phyloP scores from a whole-genome alignment of 1,140 invertebrate species.

The Branchinecta lynchi region DNA sequence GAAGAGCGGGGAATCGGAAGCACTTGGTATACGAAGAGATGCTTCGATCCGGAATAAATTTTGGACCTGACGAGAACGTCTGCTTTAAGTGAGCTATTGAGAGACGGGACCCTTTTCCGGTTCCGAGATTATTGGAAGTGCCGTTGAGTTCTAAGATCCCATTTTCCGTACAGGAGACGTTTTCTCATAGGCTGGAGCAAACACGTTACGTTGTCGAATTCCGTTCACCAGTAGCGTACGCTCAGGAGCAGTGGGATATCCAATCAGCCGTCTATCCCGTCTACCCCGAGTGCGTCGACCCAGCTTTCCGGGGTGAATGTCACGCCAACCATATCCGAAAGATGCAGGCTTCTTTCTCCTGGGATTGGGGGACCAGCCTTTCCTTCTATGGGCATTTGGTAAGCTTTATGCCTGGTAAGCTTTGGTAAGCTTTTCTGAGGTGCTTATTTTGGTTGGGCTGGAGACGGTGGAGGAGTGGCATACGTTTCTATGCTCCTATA shows the following conservation, averaged over 20 bases:
- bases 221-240: slow-evolving; percentile 52
- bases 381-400: slow-evolving; percentile 83
- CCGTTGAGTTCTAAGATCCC: neutral
- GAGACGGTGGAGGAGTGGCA: too few relatives aligned
- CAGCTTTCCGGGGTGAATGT: slow-evolving; percentile 74
- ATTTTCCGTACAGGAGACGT: neutral
- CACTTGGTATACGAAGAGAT: too few relatives aligned
- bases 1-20: too few relatives aligned
- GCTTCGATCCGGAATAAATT: too few relatives aligned
- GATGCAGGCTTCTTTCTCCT: slow-evolving; percentile 87
- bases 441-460: too few relatives aligned
- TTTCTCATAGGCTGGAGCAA: slow-evolving; percentile 37
- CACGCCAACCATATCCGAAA: slow-evolving; percentile 87
- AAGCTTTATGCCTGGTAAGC: slow-evolving; percentile 25
- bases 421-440: neutral
- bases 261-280: slow-evolving; percentile 43
- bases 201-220: slow-evolving; percentile 53
- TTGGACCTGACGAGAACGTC: too few relatives aligned
- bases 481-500: too few relatives aligned
- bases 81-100: too few relatives aligned
- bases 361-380: slow-evolving; percentile 98
- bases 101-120: too few relatives aligned
- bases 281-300: slow-evolving; percentile 59
- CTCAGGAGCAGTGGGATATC: slow-evolving; percentile 39
- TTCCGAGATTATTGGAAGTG: too few relatives aligned